Evolutionary conservation across 2,888 invertebrate species (phyloP), one percentile per base, ranked within the genome.

Genomic region (Lordiphosa andalusiaca): DNA sequence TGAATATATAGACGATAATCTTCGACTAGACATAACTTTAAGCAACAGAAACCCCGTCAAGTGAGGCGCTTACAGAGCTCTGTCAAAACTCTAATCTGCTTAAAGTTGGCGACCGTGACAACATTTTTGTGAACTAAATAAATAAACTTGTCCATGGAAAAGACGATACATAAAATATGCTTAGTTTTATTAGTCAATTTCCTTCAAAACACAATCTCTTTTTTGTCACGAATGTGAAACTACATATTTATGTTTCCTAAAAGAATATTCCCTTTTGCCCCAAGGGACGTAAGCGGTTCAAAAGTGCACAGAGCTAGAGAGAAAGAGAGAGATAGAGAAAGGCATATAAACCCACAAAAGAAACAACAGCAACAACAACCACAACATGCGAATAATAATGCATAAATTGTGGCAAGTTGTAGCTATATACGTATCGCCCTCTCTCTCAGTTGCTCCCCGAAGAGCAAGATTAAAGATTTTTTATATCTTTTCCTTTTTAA

Each of bases 381-480:
- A 54, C 62, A 54, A 38, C 48, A 38, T 25, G 38, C 47, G 53
- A 46, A 65, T 59, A 65, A 65, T 65, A 59, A 66, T 65, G 59
- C 59, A 66, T 65, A 65, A 65, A 59, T 65, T 65, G 65, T 54
- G 67, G 67, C 65, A 65, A 46, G 53, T 50, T 53, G 40, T 48
- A 6, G 46, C 19, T 21, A n/a, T 12, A 19, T 39, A 39, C 10
- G 10, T 6, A 53, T 47, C 33, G 40, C 16, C 7, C 9, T 39
- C n/a, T n/a, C 33, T 2, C 30, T 7, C 16, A 16, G 10, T 7
- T 9, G 13, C 13, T 48, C 37, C 23, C 36, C 30, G 10, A 30
- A 44, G 30, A 44, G 33, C 19, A 35, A 21, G 35, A 30, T 51
- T 23, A 23, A 4, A 23, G 23, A 23, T 33, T 52, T 52, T 36